Evolutionary conservation across 2,113 vertebrate genomes (phyloP), one percentile per base, ranked within the genome.

Genomic region (Hoplias malabaricus): DNA sequence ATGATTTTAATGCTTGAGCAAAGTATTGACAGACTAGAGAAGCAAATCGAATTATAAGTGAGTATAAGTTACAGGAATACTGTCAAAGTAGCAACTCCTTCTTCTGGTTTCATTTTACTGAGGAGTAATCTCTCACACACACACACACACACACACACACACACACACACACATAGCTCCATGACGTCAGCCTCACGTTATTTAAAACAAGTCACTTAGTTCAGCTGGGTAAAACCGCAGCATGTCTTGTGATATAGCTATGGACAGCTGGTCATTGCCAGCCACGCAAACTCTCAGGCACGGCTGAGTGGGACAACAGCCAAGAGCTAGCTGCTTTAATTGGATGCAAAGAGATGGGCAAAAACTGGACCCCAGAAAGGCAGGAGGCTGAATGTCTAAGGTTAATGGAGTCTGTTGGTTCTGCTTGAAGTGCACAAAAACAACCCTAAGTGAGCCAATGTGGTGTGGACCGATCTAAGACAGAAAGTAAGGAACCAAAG

Each of bases 121-220:
- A 36, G 54, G 10, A 57, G 43, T 2, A 5, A 29, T 14, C 59
- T 36, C 19, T 6, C 46, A 53, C 23, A 53, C 23, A 10, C 48
- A 21, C 43, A 29, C 23, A 0, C 21, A n/a, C 16, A 12, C 73
- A 53, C 19, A 8, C 46, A 46, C n/a, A 59, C 43, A 14, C 54
- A 31, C 36, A 29, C 31, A 4, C n/a, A 25, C 25, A 34, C 75
- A 33, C 4, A 62, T 27, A 13, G 2, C 38, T 62, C 21, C 57
- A 38, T 54, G 53, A 70, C 56, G 33, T 69, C 53, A 68, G 12
- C 29, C 33, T 31, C 19, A 23, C 2, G 19, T 59, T 73, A 73
- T 73, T 62, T 62, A 73, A 59, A 73, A 33, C 48, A 53, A 53
- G 48, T 53, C 48, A 43, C 69, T 56, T 12, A 33, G 57, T 34